Evolutionary conservation across 2,797 vertebrate species (phyloP).

Genomic region (Vipera ursinii): DNA sequence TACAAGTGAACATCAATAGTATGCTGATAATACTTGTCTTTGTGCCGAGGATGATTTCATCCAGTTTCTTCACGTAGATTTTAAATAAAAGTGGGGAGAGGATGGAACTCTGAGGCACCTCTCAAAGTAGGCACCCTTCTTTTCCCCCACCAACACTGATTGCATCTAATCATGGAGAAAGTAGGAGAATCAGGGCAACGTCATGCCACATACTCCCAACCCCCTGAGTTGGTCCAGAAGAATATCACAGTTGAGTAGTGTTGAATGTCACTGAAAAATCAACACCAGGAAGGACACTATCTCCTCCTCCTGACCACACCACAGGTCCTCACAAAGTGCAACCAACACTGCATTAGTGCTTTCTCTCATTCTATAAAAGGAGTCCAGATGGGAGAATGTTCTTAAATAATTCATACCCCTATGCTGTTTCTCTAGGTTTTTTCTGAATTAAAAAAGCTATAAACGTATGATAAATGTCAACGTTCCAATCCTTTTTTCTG

Average conservation of each 20-base stretch:
- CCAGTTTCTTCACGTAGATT: neutral
- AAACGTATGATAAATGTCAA: neutral
- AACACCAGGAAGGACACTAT: neutral
- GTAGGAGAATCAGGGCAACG: neutral
- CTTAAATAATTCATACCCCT: neutral
- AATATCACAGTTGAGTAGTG: neutral
- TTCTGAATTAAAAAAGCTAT: neutral
- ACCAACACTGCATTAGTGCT: neutral
- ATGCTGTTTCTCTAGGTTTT: neutral
- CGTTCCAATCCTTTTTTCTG: neutral
- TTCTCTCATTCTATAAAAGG: neutral
- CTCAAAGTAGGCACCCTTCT: neutral
- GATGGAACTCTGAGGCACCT: neutral
- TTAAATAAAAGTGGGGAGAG: neutral
- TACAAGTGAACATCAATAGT: neutral
- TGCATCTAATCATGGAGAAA: neutral
- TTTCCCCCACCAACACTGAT: neutral
- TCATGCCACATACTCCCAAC: neutral
- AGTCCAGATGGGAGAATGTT: neutral
- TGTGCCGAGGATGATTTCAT: neutral
- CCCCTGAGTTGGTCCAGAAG: neutral
- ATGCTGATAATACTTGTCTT: neutral
- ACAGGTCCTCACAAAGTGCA: neutral
- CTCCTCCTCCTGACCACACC: neutral
- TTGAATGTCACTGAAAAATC: neutral